A percentile compares a stretch with the other conserved stretches of the same genome.
Conservation (phyloP, 2,888 invertebrate genomes). For the Pachymerium ferrugineum region DNA sequence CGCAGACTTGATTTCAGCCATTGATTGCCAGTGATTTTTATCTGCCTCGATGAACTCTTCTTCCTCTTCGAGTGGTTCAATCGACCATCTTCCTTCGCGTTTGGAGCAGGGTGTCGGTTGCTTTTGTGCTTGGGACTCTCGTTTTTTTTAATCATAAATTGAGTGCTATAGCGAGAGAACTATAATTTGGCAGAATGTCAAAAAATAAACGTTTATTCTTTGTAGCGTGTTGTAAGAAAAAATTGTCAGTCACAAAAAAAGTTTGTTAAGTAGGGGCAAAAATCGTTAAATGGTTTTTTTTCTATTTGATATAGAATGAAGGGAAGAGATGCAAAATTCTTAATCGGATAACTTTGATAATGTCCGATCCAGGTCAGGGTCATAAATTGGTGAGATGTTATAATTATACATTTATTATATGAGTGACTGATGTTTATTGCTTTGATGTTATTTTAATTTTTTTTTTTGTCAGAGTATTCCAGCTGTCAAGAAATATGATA, state of each 20-base stretch:
- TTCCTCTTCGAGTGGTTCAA: constrained; percentile 13
- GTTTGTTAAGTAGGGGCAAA: neutral
- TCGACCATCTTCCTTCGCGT: neutral
- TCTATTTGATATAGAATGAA: neutral
- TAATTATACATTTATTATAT: no score
- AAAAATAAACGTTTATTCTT: constrained; percentile 2
- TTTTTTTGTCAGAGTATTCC: neutral
- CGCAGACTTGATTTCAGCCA: constrained; percentile 7
- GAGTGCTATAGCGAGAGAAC: neutral
- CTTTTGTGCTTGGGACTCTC: constrained; percentile 9
- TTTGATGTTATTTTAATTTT: constrained; percentile 7
- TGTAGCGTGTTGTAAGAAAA: neutral
- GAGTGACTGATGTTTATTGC: no score
- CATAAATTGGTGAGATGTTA: constrained; percentile 5
- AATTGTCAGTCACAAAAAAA: neutral
- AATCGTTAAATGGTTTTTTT: neutral
- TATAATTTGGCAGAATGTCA: constrained; percentile 3
- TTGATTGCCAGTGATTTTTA: constrained; percentile 19
- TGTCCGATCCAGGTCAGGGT: neutral
- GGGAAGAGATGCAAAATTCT: neutral
- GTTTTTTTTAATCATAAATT: neutral
- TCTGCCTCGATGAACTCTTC: constrained; percentile 7
- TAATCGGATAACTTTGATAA: neutral
- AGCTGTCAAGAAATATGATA: neutral
- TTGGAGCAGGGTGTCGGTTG: constrained; percentile 1